Conservation (phyloP, 2,888 invertebrate genomes). For the Brachypalpus laphriformis region DNA sequence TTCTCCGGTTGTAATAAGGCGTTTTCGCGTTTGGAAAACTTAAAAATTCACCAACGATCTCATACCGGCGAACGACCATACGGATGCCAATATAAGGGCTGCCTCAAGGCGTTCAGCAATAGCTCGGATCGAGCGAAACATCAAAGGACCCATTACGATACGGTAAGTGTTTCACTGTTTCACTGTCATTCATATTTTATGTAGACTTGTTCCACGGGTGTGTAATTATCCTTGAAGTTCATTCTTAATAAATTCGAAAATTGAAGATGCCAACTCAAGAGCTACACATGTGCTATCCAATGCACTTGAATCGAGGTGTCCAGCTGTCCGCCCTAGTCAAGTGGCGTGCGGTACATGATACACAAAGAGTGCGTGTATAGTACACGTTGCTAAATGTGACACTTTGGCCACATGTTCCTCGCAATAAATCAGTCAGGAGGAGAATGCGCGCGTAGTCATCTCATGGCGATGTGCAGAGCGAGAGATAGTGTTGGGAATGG, state of each 20-base stretch:
- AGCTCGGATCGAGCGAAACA: conserved; percentile 99
- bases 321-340: conserved; percentile 69
- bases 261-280: conserved; percentile 60
- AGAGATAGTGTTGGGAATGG: background rate
- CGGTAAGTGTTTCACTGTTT: conserved; percentile 86
- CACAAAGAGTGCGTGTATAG: conserved; percentile 32
- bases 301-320: conserved; percentile 60
- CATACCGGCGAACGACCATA: conserved; percentile 99
- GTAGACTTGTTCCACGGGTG: conserved; percentile 5
- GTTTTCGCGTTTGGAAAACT: conserved; percentile 97
- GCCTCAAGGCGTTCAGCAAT: conserved; percentile 98
- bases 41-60: conserved; percentile 98
- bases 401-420: conserved; percentile 71
- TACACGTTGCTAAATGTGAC: conserved; percentile 63
- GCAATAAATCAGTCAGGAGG: conserved; percentile 69
- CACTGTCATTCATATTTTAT: conserved; percentile 15
- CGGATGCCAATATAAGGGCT: conserved; percentile 95
- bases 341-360: conserved; percentile 52
- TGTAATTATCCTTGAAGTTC: conserved; percentile 61
- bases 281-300: conserved; percentile 25
- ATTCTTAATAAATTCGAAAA: conserved; percentile 61
- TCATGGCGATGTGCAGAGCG: background rate
- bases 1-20: conserved; percentile 97
- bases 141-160: conserved; percentile 98
- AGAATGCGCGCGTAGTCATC: conserved; percentile 36